Percentiles rank a stretch among this genome's conserved stretches.
These are phyloP conservation scores for Drosophila formosana DNA, from an alignment of 2,888 invertebrate species.

Conservation along the genomic window DNA sequence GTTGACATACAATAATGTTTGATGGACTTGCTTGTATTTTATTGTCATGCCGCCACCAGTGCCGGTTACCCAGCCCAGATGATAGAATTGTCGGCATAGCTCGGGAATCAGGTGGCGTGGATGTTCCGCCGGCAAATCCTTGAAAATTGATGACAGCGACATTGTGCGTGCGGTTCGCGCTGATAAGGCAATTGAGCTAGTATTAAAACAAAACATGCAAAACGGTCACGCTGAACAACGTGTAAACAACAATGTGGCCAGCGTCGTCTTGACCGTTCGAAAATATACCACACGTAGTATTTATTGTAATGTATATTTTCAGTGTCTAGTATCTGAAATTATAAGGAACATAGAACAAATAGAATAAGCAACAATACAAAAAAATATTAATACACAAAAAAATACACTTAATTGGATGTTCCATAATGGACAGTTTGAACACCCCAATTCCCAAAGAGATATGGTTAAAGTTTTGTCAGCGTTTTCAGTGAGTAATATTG, in stretches of 20 bases:
- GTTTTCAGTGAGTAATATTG: too few species aligned
- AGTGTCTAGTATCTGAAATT: too few species aligned
- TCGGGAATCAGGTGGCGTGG: conserved; percentile 94
- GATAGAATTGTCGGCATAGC: conserved; percentile 95
- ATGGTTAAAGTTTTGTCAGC: neutral
- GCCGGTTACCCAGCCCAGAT: conserved; percentile 98
- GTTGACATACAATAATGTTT: neutral
- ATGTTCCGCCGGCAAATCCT: conserved; percentile 88
- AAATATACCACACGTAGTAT: neutral
- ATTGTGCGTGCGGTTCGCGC: conserved; percentile 46
- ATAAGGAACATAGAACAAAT: too few species aligned
- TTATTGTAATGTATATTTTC: too few species aligned
- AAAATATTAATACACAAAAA: too few species aligned
- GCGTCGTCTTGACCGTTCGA: neutral
- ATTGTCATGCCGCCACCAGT: conserved; percentile 98
- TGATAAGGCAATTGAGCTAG: conserved; percentile 11
- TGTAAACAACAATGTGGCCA: conserved; percentile 53
- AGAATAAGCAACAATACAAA: too few species aligned
- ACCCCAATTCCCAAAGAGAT: neutral
- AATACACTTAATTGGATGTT: too few species aligned
- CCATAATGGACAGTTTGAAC: too few species aligned
- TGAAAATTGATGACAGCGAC: conserved; percentile 77
- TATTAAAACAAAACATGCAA: neutral
- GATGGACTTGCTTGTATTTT: conserved; percentile 89
- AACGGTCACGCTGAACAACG: conserved; percentile 8